Conservation (phyloP, 2,797 vertebrate genomes). For the Myiotriccus ornatus region DNA sequence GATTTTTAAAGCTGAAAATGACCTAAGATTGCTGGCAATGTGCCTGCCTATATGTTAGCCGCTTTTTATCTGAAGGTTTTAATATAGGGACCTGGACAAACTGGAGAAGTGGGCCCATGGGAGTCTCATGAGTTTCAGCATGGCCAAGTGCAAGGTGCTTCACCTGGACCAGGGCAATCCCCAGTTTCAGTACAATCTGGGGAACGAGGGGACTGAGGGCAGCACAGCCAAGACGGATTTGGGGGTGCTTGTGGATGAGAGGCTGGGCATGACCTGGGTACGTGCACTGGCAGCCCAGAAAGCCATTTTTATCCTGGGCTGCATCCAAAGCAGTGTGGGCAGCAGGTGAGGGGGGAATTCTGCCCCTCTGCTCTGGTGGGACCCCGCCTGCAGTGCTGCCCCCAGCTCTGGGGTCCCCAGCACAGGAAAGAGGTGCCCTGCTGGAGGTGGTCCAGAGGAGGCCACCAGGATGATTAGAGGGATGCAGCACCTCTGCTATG, state of each 20-base stretch:
- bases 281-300: rapidly evolving
- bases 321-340: not conserved
- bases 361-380: not conserved
- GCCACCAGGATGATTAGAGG: not conserved
- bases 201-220: too few species aligned
- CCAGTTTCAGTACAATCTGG: not conserved
- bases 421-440: too few species aligned
- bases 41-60: not conserved
- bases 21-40: not conserved
- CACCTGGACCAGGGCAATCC: not conserved
- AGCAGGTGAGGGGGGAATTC: not conserved
- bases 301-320: rapidly evolving
- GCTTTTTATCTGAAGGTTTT: not conserved
- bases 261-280: not conserved
- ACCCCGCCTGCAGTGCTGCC: not conserved
- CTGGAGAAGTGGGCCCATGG: not conserved
- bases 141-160: not conserved
- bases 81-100: not conserved
- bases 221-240: not conserved
- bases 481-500: not conserved
- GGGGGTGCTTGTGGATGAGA: not conserved
- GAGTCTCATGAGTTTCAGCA: not conserved
- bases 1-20: not conserved
- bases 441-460: not conserved
- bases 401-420: not conserved